A percentile compares a stretch with the other conserved stretches of the same genome.
These are phyloP conservation scores for Melinaea menophilus DNA, from an alignment of 2,888 invertebrate species.

Conservation along the genomic window DNA sequence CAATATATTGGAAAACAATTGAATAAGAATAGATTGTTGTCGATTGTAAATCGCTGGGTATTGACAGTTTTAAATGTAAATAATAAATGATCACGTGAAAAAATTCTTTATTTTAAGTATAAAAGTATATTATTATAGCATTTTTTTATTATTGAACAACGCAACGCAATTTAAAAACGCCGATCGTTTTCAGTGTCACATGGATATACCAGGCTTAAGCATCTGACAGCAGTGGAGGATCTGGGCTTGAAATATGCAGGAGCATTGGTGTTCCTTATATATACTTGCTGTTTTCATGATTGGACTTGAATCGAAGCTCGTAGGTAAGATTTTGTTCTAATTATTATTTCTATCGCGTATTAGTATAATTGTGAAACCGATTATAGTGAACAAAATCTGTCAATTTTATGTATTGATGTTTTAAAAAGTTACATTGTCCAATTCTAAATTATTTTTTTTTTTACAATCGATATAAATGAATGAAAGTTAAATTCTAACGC, in stretches of 20 bases:
- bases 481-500: slow-evolving; percentile 10
- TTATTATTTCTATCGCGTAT: background rate
- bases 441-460: background rate
- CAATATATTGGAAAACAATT: too few species aligned
- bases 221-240: slow-evolving; percentile 30
- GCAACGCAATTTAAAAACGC: slow-evolving; percentile 16
- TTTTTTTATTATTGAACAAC: background rate
- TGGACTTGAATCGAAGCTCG: slow-evolving; percentile 66
- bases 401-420: background rate
- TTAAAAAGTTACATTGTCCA: background rate
- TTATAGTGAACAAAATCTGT: too few species aligned
- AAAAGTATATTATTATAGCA: background rate
- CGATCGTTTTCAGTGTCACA: slow-evolving; percentile 45
- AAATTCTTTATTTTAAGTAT: background rate
- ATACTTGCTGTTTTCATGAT: slow-evolving; percentile 63
- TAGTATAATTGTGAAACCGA: background rate
- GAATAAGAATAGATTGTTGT: too few species aligned
- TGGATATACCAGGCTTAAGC: slow-evolving; percentile 36
- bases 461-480: background rate
- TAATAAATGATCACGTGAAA: background rate
- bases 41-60: too few species aligned
- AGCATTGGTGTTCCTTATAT: slow-evolving; percentile 60
- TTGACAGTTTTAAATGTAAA: background rate
- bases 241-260: slow-evolving; percentile 57
- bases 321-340: slow-evolving; percentile 45